Conservation (phyloP, 2,113 vertebrate genomes). For the Tenrec ecaudatus region DNA sequence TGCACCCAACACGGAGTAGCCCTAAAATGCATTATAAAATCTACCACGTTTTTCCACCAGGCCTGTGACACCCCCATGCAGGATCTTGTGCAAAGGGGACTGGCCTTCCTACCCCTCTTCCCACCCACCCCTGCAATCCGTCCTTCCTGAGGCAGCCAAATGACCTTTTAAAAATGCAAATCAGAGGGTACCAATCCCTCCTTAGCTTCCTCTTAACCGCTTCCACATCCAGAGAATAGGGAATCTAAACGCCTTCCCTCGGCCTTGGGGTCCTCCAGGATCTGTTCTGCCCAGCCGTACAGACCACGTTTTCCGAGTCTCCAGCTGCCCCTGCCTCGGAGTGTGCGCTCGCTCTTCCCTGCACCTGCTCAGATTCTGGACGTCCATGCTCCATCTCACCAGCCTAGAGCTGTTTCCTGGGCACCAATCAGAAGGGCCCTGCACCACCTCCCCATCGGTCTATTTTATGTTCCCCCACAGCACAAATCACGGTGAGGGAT, state of each 20-base stretch:
- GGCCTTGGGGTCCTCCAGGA: neutral
- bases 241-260: neutral
- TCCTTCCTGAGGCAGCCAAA: neutral
- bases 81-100: too few species aligned
- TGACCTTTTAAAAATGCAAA: conserved; percentile 71
- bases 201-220: neutral
- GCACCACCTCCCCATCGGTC: neutral
- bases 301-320: rapidly evolving
- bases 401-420: neutral
- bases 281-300: neutral
- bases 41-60: neutral
- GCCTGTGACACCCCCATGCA: neutral
- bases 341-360: neutral
- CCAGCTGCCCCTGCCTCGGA: neutral
- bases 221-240: neutral
- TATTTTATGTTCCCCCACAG: neutral
- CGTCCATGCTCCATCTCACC: neutral
- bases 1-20: neutral
- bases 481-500: neutral
- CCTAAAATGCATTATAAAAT: neutral
- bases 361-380: too few species aligned
- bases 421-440: neutral
- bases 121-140: neutral
- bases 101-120: neutral
- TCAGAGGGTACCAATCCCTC: conserved; percentile 8